Evolutionary conservation across 2,888 invertebrate species (phyloP), one percentile per base, ranked within the genome.

Genomic region (Melanostoma mellinum): DNA sequence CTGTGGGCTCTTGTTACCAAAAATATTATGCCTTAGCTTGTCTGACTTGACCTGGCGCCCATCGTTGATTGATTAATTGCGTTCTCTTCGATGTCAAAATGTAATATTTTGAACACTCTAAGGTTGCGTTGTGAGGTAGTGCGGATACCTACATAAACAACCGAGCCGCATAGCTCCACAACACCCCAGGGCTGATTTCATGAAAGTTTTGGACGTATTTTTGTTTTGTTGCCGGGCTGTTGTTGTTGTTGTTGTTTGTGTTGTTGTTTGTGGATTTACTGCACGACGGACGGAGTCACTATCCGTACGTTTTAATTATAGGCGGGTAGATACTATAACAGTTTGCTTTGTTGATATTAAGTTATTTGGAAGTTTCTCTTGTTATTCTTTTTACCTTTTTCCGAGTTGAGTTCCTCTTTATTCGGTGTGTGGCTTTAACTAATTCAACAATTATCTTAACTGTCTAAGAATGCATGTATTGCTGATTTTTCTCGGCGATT

Each of bases 31-130:
- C 9, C 8, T 3, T 6, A 58, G 20, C 36, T 38, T 68, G 10
- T 50, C 38, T 50, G 48, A 63, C 38, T 48, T 56, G 20, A 60
- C n/a, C 48, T 42, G 71, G 82, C 68, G 82, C 58, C 77, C 77
- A 82, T 73, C 68, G 52, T 63, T 82, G 77, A 82, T 82, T 82
- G 82, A 82, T 82, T 77, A 77, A 82, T 82, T 63, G 68, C 68
- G 38, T 53, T 56, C 73, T 69, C 58, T 35, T 46, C 58, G 50
- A 69, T 82, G 68, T 77, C 82, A 82, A 78, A 78, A 77, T 48
- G 50, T 44, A 67, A 53, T 50, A 81, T 61, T 68, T 68, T 42
- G 61, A 63, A 56, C 72, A 56, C 61, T 72, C 46, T 33, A 40
- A 20, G 30, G 3, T 2, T 32, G 69, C 36, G 44, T 32, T 50